Percentiles rank a stretch among this genome's conserved stretches.
phyloP scores from a whole-genome alignment of 2,888 invertebrate genomes.

The Pherbina coryleti region DNA sequence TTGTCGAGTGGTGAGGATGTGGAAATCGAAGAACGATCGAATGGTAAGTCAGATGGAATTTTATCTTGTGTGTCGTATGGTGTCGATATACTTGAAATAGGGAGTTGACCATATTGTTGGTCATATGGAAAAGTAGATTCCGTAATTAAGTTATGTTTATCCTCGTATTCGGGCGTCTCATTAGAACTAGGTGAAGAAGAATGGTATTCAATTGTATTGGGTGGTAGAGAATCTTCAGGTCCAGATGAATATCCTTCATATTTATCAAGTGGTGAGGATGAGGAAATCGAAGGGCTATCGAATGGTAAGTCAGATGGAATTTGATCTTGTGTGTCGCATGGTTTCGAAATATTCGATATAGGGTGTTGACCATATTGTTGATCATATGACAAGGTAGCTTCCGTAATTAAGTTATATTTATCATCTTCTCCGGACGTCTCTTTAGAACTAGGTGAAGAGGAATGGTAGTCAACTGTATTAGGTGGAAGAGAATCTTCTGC shows the following conservation, averaged over 20 bases:
- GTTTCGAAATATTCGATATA: background rate
- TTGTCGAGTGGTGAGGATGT: too few species aligned
- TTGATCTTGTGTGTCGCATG: background rate
- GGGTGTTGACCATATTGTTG: too few species aligned
- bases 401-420: background rate
- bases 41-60: too few species aligned
- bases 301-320: background rate
- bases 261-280: background rate
- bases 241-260: background rate
- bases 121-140: too few species aligned
- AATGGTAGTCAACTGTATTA: background rate
- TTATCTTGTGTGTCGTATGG: too few species aligned
- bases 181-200: too few species aligned
- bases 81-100: background rate
- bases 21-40: too few species aligned
- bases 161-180: background rate
- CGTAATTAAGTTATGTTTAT: too few species aligned
- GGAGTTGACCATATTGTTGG: background rate
- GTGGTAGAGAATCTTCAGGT: background rate
- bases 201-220: background rate
- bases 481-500: background rate
- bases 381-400: background rate
- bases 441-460: background rate
- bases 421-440: background rate
- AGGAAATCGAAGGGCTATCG: background rate